Evolutionary conservation across 2,797 vertebrate species (phyloP), one percentile per base, ranked within the genome.

Genomic region (Falco biarmicus): DNA sequence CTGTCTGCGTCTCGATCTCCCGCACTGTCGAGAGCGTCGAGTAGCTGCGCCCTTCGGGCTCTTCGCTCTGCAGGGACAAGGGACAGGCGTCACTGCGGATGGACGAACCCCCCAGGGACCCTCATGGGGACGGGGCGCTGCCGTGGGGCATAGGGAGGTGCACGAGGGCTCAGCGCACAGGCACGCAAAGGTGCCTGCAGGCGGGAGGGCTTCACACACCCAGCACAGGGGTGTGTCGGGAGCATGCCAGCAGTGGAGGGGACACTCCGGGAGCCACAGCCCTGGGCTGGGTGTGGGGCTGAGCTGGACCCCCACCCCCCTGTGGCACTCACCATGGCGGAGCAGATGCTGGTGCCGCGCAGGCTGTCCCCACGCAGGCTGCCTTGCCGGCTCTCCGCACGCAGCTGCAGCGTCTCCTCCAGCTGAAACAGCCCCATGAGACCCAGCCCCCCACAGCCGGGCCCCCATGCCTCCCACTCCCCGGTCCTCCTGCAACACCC

Each of bases 21-120:
- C 98, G 95, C 60, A 99, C 98, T 0, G 98, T 98, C 4, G 99
- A 99, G 84, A 99, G 94, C 2, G 99, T 99, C 32, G 99, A 99
- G 88, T 98, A 98, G 73, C 99, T 99, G 94, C 98, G 98, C 7
- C 98, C 97, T 24, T 98, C 98, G 0, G 97, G 97, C 43, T 98
- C 98, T 78, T 98, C 98, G 9, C 98, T 98, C 98, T 98, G 92
- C 6, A 56, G 43, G 15, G 25, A 43, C n/a, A 17, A 4, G 83
- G 73, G 47, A n/a, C 17, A 10, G 54, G 39, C n/a, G 5, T 7
- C 63, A 26, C 45, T 9, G 3, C 26, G 8, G 37, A 13, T 4
- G 37, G 18, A 18, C 6, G 2, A 11, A 29, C 19, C 13, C 37
- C 37, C 22, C 6, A 6, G 51, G 69, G 70, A 43, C 56, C n/a